Percentiles rank a stretch among this genome's conserved stretches.
These are phyloP conservation scores for Dasypolia templi DNA, from an alignment of 2,888 invertebrate genomes.

Conservation along the genomic window DNA sequence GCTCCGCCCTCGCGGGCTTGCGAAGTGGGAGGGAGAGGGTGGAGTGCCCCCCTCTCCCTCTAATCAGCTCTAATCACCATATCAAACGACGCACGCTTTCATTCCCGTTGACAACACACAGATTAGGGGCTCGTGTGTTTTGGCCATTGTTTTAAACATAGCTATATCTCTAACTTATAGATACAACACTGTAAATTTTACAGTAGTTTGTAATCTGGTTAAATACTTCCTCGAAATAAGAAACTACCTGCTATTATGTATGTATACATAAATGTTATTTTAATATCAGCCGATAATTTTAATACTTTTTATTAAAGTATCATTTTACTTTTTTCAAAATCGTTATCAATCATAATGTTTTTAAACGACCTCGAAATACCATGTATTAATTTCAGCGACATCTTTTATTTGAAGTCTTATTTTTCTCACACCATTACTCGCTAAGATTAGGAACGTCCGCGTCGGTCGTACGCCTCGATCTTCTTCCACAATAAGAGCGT, in stretches of 20 bases:
- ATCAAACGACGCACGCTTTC: conserved; percentile 90
- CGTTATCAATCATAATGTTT: background rate
- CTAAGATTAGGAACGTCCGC: background rate
- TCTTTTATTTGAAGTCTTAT: background rate
- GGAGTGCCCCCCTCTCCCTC: conserved; percentile 78
- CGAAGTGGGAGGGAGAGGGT: conserved; percentile 53
- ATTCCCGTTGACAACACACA: conserved; percentile 88
- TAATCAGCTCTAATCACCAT: conserved; percentile 91
- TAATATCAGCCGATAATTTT: background rate
- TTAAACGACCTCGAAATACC: background rate
- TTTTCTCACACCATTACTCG: background rate
- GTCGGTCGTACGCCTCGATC: too few relatives aligned
- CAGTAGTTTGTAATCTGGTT: background rate
- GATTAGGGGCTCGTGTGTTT: conserved; percentile 80
- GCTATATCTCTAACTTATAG: conserved; percentile 44
- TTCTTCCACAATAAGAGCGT: background rate
- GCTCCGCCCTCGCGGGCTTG: conserved; percentile 72
- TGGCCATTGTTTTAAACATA: conserved; percentile 71
- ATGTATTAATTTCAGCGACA: background rate
- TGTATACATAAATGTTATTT: background rate
- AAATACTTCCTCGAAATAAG: background rate
- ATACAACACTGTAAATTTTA: conserved; percentile 26
- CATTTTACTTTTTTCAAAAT: background rate
- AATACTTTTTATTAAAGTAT: background rate
- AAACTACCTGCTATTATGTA: background rate